These are phyloP conservation scores for Brachypodius melanocephalos DNA, from an alignment of 2,113 vertebrate species.

Conservation along the genomic window DNA sequence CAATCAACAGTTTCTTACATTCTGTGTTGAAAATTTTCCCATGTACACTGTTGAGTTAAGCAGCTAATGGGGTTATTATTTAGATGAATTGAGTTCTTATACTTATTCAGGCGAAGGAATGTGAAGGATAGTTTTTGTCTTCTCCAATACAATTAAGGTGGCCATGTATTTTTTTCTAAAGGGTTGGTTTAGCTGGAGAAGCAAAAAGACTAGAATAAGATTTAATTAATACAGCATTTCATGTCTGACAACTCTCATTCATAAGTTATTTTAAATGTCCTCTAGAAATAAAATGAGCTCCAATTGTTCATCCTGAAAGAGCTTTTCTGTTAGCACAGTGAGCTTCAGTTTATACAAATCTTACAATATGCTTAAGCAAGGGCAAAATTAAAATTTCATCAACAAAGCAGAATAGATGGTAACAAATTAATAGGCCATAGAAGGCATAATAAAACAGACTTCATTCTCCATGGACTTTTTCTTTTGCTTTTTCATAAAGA, in stretches of 20 bases:
- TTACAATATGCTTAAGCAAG: slow-evolving; percentile 84
- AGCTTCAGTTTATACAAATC: slow-evolving; percentile 84
- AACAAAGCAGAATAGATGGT: slow-evolving; percentile 86
- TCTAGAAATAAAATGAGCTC: slow-evolving; percentile 77
- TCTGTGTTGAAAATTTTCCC: slow-evolving; percentile 81
- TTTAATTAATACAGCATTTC: slow-evolving; percentile 98
- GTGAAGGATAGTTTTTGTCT: slow-evolving; percentile 98
- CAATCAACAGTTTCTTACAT: slow-evolving; percentile 76
- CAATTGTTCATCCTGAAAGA: slow-evolving; percentile 83
- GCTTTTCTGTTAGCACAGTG: slow-evolving; percentile 72
- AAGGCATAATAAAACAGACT: slow-evolving; percentile 66
- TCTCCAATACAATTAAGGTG: slow-evolving; percentile 89
- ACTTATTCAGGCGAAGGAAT: slow-evolving; percentile 91
- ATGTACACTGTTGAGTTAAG: slow-evolving; percentile 89
- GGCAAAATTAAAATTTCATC: slow-evolving; percentile 95
- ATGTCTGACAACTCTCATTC: slow-evolving; percentile 88
- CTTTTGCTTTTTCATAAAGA: slow-evolving; percentile 69
- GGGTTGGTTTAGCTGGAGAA: slow-evolving; percentile 83
- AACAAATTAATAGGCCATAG: slow-evolving; percentile 84
- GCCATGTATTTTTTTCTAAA: slow-evolving; percentile 86
- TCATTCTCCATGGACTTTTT: slow-evolving; percentile 66
- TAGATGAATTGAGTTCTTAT: slow-evolving; percentile 87
- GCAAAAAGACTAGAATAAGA: slow-evolving; percentile 89
- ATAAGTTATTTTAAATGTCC: slow-evolving; percentile 86
- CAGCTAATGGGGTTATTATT: slow-evolving; percentile 95